Conservation (phyloP, 2,113 vertebrate species). For the Silurus asotus region DNA sequence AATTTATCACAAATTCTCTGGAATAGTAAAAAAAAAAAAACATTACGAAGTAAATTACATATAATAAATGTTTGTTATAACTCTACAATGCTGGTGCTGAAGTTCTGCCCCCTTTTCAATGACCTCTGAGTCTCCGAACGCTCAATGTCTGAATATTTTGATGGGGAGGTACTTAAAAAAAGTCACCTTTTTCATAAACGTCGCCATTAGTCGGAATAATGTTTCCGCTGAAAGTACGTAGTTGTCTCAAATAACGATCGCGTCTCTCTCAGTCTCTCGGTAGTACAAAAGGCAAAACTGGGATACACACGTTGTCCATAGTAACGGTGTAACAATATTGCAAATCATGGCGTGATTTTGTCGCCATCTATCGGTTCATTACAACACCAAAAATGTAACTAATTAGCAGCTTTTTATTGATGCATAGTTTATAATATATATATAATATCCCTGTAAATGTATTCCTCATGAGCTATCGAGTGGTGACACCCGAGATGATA, state of each 20-base stretch:
- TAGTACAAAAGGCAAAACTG: slow-evolving; percentile 45
- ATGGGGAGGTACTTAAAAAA: not conserved
- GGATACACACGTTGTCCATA: slow-evolving; percentile 68
- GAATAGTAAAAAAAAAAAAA: not conserved
- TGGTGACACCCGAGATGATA: no score
- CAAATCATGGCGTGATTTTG: not conserved
- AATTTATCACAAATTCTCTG: not conserved
- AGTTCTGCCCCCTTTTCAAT: not conserved
- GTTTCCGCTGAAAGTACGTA: not conserved
- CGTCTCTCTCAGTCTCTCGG: not conserved
- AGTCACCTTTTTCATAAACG: slow-evolving; percentile 2
- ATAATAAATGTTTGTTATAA: not conserved
- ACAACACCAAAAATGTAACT: not conserved
- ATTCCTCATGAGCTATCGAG: no score
- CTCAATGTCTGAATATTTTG: not conserved
- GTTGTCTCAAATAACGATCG: not conserved
- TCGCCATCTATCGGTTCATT: slow-evolving; percentile 17
- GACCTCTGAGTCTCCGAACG: not conserved
- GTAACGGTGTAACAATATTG: slow-evolving; percentile 58
- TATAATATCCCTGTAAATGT: no score
- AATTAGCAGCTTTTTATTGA: not conserved
- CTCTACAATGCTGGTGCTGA: not conserved
- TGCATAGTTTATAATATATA: no score
- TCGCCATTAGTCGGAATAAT: not conserved
- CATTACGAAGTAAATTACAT: no score